A percentile compares a stretch with the other conserved stretches of the same genome.
Conservation (phyloP, 1,140 invertebrate genomes). For the Tetragnatha versicolor region DNA sequence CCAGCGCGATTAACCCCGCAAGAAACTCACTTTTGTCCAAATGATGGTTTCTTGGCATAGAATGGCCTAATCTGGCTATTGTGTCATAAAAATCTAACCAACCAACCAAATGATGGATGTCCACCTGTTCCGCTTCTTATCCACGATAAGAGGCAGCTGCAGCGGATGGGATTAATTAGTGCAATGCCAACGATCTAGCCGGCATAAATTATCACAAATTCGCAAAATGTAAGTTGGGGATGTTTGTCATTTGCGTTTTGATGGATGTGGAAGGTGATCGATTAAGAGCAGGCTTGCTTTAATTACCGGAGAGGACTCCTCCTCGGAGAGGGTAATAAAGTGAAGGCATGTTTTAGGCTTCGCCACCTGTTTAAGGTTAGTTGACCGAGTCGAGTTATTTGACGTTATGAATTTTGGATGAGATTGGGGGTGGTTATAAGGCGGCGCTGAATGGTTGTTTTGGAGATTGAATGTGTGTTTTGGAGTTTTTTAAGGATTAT, state of each 20-base stretch:
- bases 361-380: too few relatives aligned
- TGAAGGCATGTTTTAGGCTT: too few relatives aligned
- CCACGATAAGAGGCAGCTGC: neutral
- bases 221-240: slow-evolving; percentile 1
- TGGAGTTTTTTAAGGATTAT: too few relatives aligned
- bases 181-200: slow-evolving; percentile 9
- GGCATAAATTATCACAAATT: slow-evolving; percentile 27
- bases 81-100: neutral
- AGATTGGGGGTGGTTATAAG: too few relatives aligned
- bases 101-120: neutral
- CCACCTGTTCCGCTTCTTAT: neutral
- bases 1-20: too few relatives aligned
- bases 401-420: too few relatives aligned
- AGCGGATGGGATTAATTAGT: slow-evolving; percentile 35
- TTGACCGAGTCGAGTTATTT: too few relatives aligned
- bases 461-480: too few relatives aligned
- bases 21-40: too few relatives aligned
- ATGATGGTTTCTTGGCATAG: too few relatives aligned
- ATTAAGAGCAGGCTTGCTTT: slow-evolving; percentile 13
- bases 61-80: neutral
- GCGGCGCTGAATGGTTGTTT: too few relatives aligned
- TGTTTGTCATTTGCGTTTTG: slow-evolving; percentile 21
- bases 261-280: slow-evolving; percentile 23
- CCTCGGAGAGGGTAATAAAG: neutral
- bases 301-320: slow-evolving; percentile 11